Evolutionary conservation across 1,140 invertebrate genomes (phyloP), one percentile per base, ranked within the genome.

Genomic region (Mactra quadrangularis): DNA sequence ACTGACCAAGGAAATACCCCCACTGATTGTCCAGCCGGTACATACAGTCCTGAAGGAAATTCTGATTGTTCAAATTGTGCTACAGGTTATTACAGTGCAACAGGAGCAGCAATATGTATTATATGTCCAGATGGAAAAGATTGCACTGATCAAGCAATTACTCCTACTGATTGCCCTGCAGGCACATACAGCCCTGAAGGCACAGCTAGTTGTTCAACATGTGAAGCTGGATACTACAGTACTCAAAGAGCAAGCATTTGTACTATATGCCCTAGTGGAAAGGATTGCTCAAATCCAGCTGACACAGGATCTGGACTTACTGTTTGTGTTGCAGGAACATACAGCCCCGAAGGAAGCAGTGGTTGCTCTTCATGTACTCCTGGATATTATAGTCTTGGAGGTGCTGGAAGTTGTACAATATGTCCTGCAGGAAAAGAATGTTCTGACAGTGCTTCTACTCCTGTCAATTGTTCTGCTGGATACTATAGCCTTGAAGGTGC

Each of bases 251-350:
- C 77, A 7, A 33, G 27, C 19, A 50, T 33, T 52, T 88, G 85
- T 59, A 76, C 53, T 22, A 70, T 52, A 3, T 90, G 89, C 83
- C 68, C 87, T 45, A 75, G 82, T 25, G 89, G 89, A n/a, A 81
- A 82, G 1, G 19, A 86, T 33, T 90, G 89, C 60, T 29, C 86
- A 41, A 35, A 55, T 74, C 35, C 72, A 33, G 53, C 79, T 41
- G 35, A 59, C 6, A 45, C 15, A 15, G 55, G 55, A 68, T 15
- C 52, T 22, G 50, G 29, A n/a, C 64, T 47, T 25, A 22, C 52
- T 13, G n/a, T 41, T n/a, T 55, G 55, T 72, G 3, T 35, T 41
- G 47, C 70, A 62, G 83, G 83, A 15, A 72, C 55, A 31, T 84
- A 79, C 59, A 82, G 79, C 38, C 27, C 38, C 27, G 52, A 62